phyloP scores from a whole-genome alignment of 2,113 vertebrate genomes.

The Ceyx melanurus region DNA sequence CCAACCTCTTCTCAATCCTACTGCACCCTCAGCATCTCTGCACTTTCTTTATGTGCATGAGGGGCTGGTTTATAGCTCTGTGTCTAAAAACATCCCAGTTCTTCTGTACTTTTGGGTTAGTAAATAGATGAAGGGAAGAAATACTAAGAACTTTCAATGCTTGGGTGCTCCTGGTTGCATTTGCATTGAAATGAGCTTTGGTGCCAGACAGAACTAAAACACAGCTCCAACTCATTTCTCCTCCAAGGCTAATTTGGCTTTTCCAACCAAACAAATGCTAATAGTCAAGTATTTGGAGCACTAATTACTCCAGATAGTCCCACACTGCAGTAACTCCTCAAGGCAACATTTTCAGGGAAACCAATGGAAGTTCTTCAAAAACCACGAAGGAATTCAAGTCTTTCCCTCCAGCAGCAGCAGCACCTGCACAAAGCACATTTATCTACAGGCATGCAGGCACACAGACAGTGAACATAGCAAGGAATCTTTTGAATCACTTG shows the following conservation, averaged over 20 bases:
- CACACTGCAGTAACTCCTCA: not conserved
- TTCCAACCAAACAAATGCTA: not conserved
- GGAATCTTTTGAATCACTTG: not conserved
- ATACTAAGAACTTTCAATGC: not conserved
- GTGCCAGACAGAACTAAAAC: not conserved
- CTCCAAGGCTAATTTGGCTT: not conserved
- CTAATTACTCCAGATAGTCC: not conserved
- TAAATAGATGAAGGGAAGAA: not conserved
- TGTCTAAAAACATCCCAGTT: not conserved
- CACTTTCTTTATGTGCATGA: not conserved
- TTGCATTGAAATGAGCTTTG: not conserved
- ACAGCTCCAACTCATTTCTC: not conserved
- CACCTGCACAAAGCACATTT: not conserved
- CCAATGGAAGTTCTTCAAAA: constrained; percentile 4
- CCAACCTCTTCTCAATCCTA: not conserved
- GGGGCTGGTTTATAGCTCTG: not conserved
- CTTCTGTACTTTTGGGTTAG: not conserved
- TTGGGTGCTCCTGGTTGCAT: not conserved
- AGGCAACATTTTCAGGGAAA: not conserved
- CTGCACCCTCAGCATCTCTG: not conserved
- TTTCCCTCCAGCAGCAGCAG: not conserved
- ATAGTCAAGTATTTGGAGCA: not conserved
- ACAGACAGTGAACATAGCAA: not conserved
- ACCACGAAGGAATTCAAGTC: not conserved
- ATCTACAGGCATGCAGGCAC: not conserved